A percentile compares a stretch with the other conserved stretches of the same genome.
phyloP scores from a whole-genome alignment of 2,113 vertebrate genomes.

The Phasianus colchicus region DNA sequence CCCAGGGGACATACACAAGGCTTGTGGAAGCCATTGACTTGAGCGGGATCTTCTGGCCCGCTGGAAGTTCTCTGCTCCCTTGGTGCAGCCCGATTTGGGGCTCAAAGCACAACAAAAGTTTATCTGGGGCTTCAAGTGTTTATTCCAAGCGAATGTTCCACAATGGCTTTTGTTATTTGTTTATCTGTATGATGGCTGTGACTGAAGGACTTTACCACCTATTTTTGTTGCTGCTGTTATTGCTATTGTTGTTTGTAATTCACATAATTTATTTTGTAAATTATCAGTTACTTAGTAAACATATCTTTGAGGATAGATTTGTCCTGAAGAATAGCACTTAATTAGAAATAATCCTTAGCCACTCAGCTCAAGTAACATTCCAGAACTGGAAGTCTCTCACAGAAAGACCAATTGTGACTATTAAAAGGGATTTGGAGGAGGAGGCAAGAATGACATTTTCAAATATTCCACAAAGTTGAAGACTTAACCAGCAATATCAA shows the following conservation, averaged over 20 bases:
- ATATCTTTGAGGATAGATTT: background rate
- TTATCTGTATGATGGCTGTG: background rate
- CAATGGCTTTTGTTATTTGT: background rate
- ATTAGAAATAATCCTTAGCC: conserved; percentile 32
- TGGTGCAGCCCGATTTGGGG: too few species aligned
- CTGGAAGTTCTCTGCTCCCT: background rate
- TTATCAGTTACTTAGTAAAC: conserved; percentile 3
- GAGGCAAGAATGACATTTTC: conserved; percentile 29
- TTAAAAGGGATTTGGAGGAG: conserved; percentile 46
- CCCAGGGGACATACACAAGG: fast-evolving
- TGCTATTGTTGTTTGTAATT: background rate
- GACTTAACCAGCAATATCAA: conserved; percentile 21
- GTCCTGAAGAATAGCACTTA: conserved; percentile 15
- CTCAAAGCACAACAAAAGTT: background rate
- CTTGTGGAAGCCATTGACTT: background rate
- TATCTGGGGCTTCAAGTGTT: background rate
- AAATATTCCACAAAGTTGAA: conserved; percentile 6
- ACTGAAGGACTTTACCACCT: background rate
- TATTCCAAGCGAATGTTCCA: background rate
- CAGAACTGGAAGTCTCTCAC: conserved; percentile 21
- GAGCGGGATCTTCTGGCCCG: background rate
- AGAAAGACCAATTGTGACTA: conserved; percentile 30
- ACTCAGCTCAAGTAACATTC: conserved; percentile 4
- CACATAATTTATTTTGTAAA: background rate
- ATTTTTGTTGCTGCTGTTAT: background rate